These are phyloP conservation scores for Chamaetylas fuelleborni DNA, from an alignment of 2,113 vertebrate genomes.

Conservation along the genomic window DNA sequence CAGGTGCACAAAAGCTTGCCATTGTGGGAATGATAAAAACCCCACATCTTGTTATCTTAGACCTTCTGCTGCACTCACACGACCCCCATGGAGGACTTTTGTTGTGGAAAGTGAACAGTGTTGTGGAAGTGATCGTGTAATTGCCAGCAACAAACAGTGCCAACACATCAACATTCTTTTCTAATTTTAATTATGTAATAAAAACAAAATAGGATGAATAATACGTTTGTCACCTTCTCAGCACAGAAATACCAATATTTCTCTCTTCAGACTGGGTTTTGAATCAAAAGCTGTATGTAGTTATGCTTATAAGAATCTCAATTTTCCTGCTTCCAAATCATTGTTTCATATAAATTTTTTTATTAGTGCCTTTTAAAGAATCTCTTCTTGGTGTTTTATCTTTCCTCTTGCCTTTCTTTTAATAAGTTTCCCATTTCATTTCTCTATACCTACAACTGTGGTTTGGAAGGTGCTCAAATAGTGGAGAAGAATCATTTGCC, in stretches of 20 bases:
- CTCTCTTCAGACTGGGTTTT: not conserved
- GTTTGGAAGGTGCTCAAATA: not conserved
- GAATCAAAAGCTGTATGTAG: not conserved
- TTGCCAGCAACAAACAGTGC: not conserved
- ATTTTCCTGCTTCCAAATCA: not conserved
- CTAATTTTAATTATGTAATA: not conserved
- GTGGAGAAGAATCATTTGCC: not conserved
- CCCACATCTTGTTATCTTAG: accelerated
- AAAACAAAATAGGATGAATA: not conserved
- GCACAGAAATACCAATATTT: not conserved
- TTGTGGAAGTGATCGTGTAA: not conserved
- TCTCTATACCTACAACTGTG: not conserved
- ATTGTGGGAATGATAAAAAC: not conserved
- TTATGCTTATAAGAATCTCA: not conserved
- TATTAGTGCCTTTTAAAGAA: not conserved
- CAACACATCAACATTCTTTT: not conserved
- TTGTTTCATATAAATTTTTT: not conserved
- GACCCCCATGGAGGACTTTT: not conserved
- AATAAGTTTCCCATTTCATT: not conserved
- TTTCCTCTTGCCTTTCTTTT: not conserved
- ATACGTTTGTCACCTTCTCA: not conserved
- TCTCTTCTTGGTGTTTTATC: not conserved
- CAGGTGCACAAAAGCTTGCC: not conserved
- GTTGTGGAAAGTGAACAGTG: not conserved
- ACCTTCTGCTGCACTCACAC: not conserved